Conservation (phyloP, 2,113 vertebrate species). For the Todiramphus saurophagus region DNA sequence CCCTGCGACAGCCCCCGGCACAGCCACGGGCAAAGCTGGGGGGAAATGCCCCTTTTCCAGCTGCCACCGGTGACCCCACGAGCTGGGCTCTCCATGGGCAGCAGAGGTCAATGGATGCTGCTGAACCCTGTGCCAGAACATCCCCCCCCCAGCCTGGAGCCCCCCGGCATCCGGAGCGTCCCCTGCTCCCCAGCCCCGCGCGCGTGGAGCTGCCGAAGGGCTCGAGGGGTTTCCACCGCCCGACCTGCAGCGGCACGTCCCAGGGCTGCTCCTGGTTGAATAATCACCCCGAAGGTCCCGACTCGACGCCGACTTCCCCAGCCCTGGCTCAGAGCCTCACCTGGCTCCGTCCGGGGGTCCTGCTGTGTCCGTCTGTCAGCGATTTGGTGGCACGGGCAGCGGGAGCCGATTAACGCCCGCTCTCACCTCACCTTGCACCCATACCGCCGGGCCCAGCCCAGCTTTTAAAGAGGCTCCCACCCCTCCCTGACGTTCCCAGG, state of each 20-base stretch:
- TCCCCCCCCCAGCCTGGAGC: rapidly evolving
- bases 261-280: rapidly evolving
- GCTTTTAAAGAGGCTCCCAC: constrained; percentile 49
- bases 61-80: rapidly evolving
- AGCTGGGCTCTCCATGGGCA: rapidly evolving
- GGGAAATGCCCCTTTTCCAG: not conserved
- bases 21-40: rapidly evolving
- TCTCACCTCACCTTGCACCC: not conserved
- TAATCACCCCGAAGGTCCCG: rapidly evolving
- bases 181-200: rapidly evolving
- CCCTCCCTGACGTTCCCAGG: constrained; percentile 46
- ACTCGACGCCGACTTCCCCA: rapidly evolving
- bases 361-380: not conserved
- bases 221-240: not conserved
- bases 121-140: rapidly evolving
- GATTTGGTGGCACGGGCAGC: not conserved
- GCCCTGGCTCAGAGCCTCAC: not conserved
- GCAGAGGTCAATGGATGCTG: rapidly evolving
- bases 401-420: not conserved
- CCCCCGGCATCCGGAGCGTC: rapidly evolving
- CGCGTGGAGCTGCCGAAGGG: rapidly evolving
- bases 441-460: not conserved
- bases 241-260: rapidly evolving
- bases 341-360: not conserved
- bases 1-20: rapidly evolving